These are phyloP conservation scores for Apamea crenata DNA, from an alignment of 2,888 invertebrate genomes.

Conservation along the genomic window DNA sequence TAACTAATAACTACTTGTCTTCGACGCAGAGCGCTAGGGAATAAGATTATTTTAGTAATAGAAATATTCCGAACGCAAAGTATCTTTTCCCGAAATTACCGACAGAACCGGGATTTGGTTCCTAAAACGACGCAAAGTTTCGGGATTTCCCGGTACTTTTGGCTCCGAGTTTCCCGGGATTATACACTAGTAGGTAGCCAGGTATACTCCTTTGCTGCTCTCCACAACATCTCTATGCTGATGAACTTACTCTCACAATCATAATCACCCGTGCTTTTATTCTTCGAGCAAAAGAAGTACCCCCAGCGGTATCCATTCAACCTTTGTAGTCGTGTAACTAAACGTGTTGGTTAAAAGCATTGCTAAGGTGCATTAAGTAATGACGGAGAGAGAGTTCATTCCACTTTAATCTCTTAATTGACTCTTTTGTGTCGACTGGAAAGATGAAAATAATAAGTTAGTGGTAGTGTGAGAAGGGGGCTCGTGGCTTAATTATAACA, in stretches of 20 bases:
- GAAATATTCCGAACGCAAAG: neutral
- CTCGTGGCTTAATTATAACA: neutral
- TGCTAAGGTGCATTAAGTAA: constrained; percentile 59
- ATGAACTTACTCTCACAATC: constrained; percentile 15
- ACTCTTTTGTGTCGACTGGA: constrained; percentile 9
- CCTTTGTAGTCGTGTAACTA: constrained; percentile 38
- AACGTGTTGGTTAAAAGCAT: constrained; percentile 60
- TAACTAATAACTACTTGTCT: neutral
- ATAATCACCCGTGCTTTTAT: constrained; percentile 34
- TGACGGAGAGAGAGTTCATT: constrained; percentile 48
- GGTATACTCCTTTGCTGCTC: neutral
- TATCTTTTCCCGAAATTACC: neutral
- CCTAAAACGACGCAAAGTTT: neutral
- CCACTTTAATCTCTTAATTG: constrained; percentile 39
- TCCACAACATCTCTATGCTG: neutral
- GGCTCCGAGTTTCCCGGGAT: neutral
- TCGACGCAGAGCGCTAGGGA: neutral
- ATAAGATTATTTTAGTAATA: neutral
- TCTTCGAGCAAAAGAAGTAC: constrained; percentile 34
- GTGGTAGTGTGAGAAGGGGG: neutral
- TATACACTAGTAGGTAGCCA: neutral
- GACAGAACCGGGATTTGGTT: neutral
- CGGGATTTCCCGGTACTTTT: neutral
- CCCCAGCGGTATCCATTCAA: constrained; percentile 29
- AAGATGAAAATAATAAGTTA: constrained; percentile 22